Evolutionary conservation across 2,888 invertebrate genomes (phyloP).

Genomic region (Hyalella azteca): DNA sequence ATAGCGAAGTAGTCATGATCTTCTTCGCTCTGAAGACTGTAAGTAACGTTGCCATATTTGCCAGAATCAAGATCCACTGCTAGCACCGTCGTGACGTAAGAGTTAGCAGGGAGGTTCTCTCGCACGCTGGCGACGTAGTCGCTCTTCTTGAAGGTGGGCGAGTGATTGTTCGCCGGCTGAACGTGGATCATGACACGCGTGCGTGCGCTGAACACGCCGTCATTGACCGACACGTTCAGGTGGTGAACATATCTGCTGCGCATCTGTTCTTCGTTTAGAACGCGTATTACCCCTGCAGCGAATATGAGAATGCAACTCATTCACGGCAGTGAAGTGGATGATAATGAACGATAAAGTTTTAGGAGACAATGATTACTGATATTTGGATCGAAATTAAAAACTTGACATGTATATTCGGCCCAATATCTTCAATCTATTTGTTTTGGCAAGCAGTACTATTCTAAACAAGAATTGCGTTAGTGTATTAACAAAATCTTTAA

Average conservation of each 20-base stretch:
- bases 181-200: conserved; percentile 66
- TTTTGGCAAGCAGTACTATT: too few species aligned
- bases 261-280: conserved; percentile 78
- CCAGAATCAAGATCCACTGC: conserved; percentile 85
- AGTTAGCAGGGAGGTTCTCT: conserved; percentile 81
- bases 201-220: conserved; percentile 92
- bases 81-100: conserved; percentile 76
- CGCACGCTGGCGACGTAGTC: conserved; percentile 67
- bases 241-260: conserved; percentile 72
- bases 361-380: too few species aligned
- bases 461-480: too few species aligned
- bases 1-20: conserved; percentile 51
- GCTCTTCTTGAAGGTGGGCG: conserved; percentile 53
- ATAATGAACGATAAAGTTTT: too few species aligned
- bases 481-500: too few species aligned
- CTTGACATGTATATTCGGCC: too few species aligned
- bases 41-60: conserved; percentile 72
- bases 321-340: too few species aligned
- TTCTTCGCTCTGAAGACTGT: conserved; percentile 62
- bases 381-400: too few species aligned
- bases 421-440: too few species aligned
- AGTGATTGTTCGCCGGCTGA: conserved; percentile 57
- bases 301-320: too few species aligned
- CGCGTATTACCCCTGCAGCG: conserved; percentile 69
- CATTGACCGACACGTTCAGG: conserved; percentile 91